phyloP scores from a whole-genome alignment of 1,140 invertebrate species.

The Drosophila grimshawi region DNA sequence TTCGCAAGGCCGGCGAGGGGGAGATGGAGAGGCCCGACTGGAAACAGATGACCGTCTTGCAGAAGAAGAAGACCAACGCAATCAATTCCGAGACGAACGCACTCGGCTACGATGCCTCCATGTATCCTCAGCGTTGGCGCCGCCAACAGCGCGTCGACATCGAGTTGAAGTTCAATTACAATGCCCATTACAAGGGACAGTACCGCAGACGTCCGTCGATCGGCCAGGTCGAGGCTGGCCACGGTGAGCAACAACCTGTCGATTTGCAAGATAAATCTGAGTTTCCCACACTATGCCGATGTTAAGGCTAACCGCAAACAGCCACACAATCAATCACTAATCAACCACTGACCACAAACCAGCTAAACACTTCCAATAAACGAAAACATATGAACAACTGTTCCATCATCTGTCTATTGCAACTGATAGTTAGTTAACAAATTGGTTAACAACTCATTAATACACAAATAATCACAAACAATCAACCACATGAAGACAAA shows the following conservation, averaged over 20 bases:
- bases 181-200: not conserved
- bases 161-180: constrained; percentile 91
- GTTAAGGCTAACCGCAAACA: constrained; percentile 84
- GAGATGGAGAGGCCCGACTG: constrained; percentile 92
- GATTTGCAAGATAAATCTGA: constrained; percentile 96
- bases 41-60: constrained; percentile 89
- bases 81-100: constrained; percentile 73
- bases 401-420: too few relatives aligned
- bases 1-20: constrained; percentile 95
- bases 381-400: too few relatives aligned
- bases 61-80: constrained; percentile 24
- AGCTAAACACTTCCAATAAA: too few relatives aligned
- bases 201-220: constrained; percentile 1
- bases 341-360: too few relatives aligned
- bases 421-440: too few relatives aligned
- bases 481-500: too few relatives aligned
- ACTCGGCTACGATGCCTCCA: constrained; percentile 88
- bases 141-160: constrained; percentile 93
- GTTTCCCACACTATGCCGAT: constrained; percentile 92
- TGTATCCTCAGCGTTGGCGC: constrained; percentile 93
- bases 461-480: too few relatives aligned
- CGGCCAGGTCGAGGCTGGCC: not conserved
- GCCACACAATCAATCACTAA: not conserved
- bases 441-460: too few relatives aligned
- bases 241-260: constrained; percentile 86